Evolutionary conservation across 2,888 invertebrate species (phyloP), one percentile per base, ranked within the genome.

Genomic region (Mermis nigrescens): DNA sequence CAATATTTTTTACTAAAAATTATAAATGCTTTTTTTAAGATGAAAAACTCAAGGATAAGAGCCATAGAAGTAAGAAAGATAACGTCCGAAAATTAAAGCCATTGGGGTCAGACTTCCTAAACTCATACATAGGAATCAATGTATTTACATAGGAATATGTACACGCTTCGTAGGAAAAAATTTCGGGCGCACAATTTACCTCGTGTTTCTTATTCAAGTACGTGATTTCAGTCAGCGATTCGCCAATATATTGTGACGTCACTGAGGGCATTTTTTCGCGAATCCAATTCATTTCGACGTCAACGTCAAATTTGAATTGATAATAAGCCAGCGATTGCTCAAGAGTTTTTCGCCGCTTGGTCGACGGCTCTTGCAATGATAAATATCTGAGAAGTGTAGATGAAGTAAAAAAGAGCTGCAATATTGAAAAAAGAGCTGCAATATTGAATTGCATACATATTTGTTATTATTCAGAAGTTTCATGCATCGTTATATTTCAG

Each of bases 221-320:
- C 72, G 92, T 89, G 0, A 91, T 90, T 68, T 91, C 90, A 69
- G 89, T 85, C 46, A 95, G 77, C 74, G 86, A 91, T 58, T 83
- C 82, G 0, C 90, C 89, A 28, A 84, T 76, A 31, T 76, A 76
- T 38, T 70, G 70, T 0, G 86, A 84, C 0, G 82, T 79, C 0
- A 88, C 90, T 0, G 83, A 80, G 0, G 86, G 85, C 64, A 83
- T 74, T 62, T 90, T 86, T 73, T 94, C 94, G 46, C 83, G 82
- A 64, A 95, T 85, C 95, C 95, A 98, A 70, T 87, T 89, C 67
- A 89, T 78, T 73, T 98, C 94, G 1, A 85, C 83, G 55, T 88
- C 85, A 54, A 92, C 80, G 70, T 92, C 91, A 68, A 92, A 90
- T 1, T 84, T 83, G 74, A 92, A 91, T 73, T 92, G 89, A 75